Base-by-base conservation (phyloP, 2,888 invertebrate species). In the Melieria picta region DNA sequence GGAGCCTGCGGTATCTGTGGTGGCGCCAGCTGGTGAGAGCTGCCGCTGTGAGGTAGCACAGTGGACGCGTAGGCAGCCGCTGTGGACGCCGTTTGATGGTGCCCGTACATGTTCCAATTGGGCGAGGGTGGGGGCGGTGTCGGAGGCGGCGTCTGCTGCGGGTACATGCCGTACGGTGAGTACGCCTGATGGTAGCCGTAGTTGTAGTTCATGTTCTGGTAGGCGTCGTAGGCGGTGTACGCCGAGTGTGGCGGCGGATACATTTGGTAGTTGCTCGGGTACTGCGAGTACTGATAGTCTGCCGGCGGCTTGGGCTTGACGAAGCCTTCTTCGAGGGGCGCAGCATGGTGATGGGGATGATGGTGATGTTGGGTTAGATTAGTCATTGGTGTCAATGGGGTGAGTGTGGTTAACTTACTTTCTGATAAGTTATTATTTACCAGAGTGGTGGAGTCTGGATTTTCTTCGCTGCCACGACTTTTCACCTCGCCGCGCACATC, bases 391-490 rank as follows among this genome's bases (percentile, higher is more conserved):
- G 86, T 84, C 80, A 85, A 84, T 78, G 86, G 84, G 77, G 89
- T 90, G 80, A 85, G 80, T 66, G 84, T 82, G 75, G 85, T 83
- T 78, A 85, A 80, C 78, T 86, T 85, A 80, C 84, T 83, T 78
- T 86, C 85, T 76, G 90, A 88, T 78, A 89, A 89, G 72, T 81
- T 81, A 52, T 85, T 84, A 73, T 90, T 86, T 63, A 86, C 85
- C 65, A 91, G 89, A 11, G 92, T 93, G 1, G 93, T 93, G 11
- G 93, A 93, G 80, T 93, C 93, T 0, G 93, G 93, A 80, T 93
- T 93, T 77, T 93, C 93, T 82, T 93, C 93, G 74, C 83, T 85
- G 30, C 82, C 82, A 42, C 87, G 84, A 75, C 85, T 82, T 77
- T 87, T 87, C 0, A 86, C 83, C 65, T 86, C 86, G 56, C 80